Conservation (phyloP, 2,113 vertebrate genomes). For the Calypte anna region DNA sequence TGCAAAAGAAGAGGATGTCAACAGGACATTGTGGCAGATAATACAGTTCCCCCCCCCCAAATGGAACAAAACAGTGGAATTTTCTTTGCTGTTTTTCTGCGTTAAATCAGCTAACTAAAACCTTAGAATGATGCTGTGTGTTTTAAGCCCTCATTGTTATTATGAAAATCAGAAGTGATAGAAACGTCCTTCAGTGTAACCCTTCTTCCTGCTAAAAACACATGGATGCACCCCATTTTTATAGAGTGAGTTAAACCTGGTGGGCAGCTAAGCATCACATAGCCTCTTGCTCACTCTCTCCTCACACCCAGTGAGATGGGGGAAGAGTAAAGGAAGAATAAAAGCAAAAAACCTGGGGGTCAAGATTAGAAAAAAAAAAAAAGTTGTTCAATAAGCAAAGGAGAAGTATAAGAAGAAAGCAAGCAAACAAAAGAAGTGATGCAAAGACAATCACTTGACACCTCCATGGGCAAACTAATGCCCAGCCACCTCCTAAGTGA, state of each 20-base stretch:
- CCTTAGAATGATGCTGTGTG: not conserved
- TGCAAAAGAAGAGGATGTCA: constrained; percentile 25
- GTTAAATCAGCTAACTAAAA: not conserved
- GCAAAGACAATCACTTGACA: not conserved
- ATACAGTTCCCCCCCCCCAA: not conserved
- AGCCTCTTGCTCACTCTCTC: rapidly evolving
- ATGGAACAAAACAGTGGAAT: not conserved
- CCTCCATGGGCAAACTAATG: not conserved
- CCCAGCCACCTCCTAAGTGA: not conserved
- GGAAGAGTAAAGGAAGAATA: not conserved
- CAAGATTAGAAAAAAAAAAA: not conserved
- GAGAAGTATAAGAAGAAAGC: not conserved
- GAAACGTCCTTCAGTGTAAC: not conserved
- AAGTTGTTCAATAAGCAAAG: not conserved
- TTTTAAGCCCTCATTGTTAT: not conserved
- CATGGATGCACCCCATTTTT: not conserved
- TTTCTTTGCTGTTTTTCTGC: not conserved
- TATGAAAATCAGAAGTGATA: not conserved
- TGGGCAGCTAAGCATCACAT: not conserved
- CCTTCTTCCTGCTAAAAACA: not conserved
- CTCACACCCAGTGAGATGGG: not conserved
- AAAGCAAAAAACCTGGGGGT: not conserved
- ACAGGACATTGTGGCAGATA: not conserved
- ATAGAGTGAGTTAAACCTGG: not conserved
- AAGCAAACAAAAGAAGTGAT: not conserved